Percentiles rank a stretch among this genome's conserved stretches.
Conservation (phyloP, 2,797 vertebrate species). For the Phaenicophaeus curvirostris region DNA sequence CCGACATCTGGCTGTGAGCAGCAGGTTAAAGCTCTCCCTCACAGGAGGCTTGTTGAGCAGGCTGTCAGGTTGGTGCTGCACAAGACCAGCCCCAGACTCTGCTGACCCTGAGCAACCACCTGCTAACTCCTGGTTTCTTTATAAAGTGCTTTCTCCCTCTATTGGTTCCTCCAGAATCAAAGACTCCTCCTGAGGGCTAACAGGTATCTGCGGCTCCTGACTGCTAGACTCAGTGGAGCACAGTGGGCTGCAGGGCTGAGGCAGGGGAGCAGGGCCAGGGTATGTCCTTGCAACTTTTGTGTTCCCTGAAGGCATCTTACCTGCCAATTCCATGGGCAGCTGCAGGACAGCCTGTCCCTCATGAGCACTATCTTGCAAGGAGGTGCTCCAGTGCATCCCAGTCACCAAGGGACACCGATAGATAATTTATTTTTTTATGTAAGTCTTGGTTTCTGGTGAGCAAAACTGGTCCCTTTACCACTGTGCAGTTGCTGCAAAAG, state of each 20-base stretch:
- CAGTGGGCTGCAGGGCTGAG: accelerated
- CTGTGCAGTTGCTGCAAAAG: neutral
- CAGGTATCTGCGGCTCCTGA: neutral
- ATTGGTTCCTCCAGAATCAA: neutral
- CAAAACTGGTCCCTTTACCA: neutral
- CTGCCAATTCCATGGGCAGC: accelerated
- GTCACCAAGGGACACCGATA: neutral
- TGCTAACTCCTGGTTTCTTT: accelerated
- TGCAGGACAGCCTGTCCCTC: neutral
- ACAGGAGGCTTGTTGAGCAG: neutral
- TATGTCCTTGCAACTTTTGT: neutral
- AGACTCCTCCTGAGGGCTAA: neutral
- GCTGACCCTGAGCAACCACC: neutral
- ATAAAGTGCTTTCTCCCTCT: neutral
- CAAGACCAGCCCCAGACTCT: neutral
- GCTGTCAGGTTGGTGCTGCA: neutral
- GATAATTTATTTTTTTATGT: neutral
- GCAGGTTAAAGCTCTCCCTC: neutral
- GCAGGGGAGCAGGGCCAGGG: neutral
- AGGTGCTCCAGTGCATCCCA: neutral
- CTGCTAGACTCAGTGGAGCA: neutral
- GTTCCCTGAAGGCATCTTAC: neutral
- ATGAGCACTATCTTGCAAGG: neutral
- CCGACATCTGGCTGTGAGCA: neutral
- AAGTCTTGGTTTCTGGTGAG: neutral